These are phyloP conservation scores for Tiaroga cobitis DNA, from an alignment of 2,797 vertebrate genomes.

Conservation along the genomic window DNA sequence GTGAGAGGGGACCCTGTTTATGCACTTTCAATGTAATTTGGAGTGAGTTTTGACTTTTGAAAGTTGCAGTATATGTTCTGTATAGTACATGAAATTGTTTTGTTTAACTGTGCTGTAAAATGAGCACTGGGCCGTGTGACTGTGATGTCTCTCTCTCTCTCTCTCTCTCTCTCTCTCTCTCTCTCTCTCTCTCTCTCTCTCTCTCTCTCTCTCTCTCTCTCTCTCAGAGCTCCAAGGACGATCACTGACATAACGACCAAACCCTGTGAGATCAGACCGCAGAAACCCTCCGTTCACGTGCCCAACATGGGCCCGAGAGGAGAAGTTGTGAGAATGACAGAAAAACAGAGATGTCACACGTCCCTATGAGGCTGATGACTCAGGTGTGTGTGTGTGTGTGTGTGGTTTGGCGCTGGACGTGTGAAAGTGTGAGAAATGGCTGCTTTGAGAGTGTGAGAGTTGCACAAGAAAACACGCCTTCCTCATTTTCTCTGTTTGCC, in stretches of 20 bases:
- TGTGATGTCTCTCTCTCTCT: not conserved
- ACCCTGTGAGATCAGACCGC: not conserved
- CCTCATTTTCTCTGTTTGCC: conserved; percentile 16
- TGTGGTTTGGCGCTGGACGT: conserved; percentile 38
- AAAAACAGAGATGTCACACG: conserved; percentile 54
- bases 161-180: not conserved
- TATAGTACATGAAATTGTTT: no score
- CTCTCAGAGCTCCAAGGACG: not conserved
- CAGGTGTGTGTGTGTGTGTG: conserved; percentile 24
- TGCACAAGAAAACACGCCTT: conserved; percentile 39
- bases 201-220: not conserved
- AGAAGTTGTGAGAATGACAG: conserved; percentile 22
- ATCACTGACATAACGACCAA: conserved; percentile 1
- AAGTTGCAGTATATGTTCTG: no score
- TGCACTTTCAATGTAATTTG: no score
- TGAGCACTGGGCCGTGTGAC: not conserved
- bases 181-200: not conserved
- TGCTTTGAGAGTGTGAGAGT: conserved; percentile 49
- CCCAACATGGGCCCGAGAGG: conserved; percentile 8
- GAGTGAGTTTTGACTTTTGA: no score
- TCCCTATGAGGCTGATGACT: conserved; percentile 50
- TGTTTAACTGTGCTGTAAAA: no score
- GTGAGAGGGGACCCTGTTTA: not conserved
- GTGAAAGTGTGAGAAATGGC: conserved; percentile 51
- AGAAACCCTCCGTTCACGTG: not conserved